Base-by-base conservation (phyloP, 2,888 invertebrate species). In the Epistrophella euchroma region DNA sequence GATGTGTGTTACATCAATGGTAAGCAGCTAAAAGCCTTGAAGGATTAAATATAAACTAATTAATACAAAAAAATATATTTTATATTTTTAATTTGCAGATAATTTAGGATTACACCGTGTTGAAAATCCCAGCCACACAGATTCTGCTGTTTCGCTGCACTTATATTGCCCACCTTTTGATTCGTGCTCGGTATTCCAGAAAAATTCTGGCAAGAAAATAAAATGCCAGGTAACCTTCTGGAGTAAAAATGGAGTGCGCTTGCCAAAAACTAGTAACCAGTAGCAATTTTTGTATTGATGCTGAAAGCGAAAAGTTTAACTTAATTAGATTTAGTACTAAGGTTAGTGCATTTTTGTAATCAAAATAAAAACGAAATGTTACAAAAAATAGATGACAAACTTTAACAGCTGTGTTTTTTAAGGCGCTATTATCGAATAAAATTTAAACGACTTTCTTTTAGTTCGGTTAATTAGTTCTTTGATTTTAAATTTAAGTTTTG, bases 1-100 rank as follows among this genome's bases (percentile, higher is more conserved):
- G 96, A 96, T 81, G 97, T 98, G 35, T 96, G 97, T 90, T 99
- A 99, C 92, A 99, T 99, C 55, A 98, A 98, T 93, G 98, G 98
- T 98, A 32, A 32, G 32, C 32, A 60, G 11, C 0, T 52, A 47
- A 47, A 19, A 43, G 2, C 6, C 40, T 43, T 43, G 4, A 4
- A 6, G 13, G 4, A 2, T n/a, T n/a, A n/a, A n/a, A 4, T 40
- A 15, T 15, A 13, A 37, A 37, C 3, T 13, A 0, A 13, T 11
- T 13, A 40, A 40, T 4, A 15, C 15, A 40, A 40, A 40, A 5
- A 4, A 13, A 37, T 13, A 11, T 10, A 3, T 4, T 11, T 4
- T 4, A 37, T 13, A 13, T 1, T 40, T 43, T 60, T 35, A 47
- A 4, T 10, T 68, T 17, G 22, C 22, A 99, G 99, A 99, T 93